phyloP scores from a whole-genome alignment of 2,113 vertebrate genomes.

The Pteronura brasiliensis region DNA sequence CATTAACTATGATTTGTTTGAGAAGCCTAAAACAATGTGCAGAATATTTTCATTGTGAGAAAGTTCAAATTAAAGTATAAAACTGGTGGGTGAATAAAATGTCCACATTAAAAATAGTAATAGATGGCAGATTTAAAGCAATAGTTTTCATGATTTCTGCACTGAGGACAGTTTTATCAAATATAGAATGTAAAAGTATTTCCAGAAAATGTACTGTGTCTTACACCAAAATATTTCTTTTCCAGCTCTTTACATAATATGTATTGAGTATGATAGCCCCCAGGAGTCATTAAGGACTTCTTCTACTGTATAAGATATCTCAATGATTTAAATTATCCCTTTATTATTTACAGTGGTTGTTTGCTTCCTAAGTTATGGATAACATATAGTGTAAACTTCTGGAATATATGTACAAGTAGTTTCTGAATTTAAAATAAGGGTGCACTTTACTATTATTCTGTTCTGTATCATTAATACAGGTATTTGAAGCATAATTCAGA shows the following conservation, averaged over 20 bases:
- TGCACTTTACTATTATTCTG: not conserved
- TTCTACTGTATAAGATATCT: not conserved
- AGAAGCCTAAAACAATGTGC: constrained; percentile 4
- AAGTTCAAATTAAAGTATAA: not conserved
- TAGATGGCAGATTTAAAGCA: not conserved
- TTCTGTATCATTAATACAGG: not conserved
- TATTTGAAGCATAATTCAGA: constrained; percentile 24
- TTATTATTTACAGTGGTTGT: not conserved
- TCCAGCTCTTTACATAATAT: not conserved
- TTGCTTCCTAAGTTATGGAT: not conserved
- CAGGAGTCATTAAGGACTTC: not conserved
- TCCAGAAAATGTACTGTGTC: not conserved
- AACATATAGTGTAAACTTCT: not conserved
- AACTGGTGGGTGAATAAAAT: not conserved
- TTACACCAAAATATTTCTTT: not conserved
- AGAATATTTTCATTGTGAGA: not conserved
- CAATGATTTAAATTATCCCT: not conserved
- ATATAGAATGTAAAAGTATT: not conserved
- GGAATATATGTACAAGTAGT: not conserved
- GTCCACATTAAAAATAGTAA: not conserved
- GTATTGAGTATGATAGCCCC: not conserved
- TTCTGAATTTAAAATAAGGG: not conserved
- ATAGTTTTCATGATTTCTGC: not conserved
- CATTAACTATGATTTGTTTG: not conserved
- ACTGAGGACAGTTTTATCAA: not conserved